Evolutionary conservation across 2,797 vertebrate species (phyloP).

Genomic region (Betta splendens): DNA sequence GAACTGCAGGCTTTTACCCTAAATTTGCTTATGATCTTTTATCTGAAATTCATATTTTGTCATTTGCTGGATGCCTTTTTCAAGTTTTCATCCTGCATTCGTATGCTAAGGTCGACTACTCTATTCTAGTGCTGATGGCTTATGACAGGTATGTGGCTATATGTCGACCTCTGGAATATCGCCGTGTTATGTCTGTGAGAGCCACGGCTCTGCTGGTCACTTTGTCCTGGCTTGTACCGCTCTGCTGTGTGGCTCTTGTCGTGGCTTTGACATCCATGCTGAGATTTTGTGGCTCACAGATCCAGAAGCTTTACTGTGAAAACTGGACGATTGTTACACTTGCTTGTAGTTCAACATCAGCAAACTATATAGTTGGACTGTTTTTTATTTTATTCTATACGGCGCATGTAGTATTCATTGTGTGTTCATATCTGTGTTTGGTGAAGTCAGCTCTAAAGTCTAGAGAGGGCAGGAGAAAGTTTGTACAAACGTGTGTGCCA

Average conservation of each 20-base stretch:
- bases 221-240: conserved; percentile 10
- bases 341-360: conserved; percentile 24
- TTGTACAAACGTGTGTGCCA: conserved; percentile 61
- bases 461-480: conserved; percentile 49
- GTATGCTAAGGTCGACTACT: conserved; percentile 38
- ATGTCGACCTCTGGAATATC: conserved; percentile 64
- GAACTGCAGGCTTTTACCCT: conserved; percentile 57
- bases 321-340: conserved; percentile 65
- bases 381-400: conserved; percentile 1
- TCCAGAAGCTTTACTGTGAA: conserved; percentile 46
- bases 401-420: conserved; percentile 28
- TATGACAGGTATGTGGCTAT: conserved; percentile 69
- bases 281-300: conserved; percentile 27
- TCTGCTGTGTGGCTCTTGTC: background rate
- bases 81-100: conserved; percentile 55
- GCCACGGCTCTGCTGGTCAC: no score
- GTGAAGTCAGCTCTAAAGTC: conserved; percentile 14
- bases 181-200: conserved; percentile 3
- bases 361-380: conserved; percentile 12
- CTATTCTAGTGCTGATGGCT: conserved; percentile 57
- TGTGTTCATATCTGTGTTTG: conserved; percentile 43
- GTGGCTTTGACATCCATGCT: background rate
- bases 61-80: conserved; percentile 42
- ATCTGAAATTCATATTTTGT: conserved; percentile 39
- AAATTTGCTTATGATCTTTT: conserved; percentile 52